Evolutionary conservation across 2,888 invertebrate genomes (phyloP).

Genomic region (Sipha maydis): DNA sequence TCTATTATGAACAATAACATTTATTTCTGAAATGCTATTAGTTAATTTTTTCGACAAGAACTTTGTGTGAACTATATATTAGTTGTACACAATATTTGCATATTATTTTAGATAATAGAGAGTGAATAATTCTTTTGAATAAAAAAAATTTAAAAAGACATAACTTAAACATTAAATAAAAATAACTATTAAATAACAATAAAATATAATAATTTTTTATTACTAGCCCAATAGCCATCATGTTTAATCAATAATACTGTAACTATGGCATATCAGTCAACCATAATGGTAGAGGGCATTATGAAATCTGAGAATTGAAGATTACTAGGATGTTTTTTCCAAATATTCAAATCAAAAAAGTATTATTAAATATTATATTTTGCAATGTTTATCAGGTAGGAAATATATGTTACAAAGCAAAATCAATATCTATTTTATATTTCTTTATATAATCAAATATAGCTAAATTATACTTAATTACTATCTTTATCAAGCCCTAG

Average conservation of each 20-base stretch:
- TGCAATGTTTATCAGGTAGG: slow-evolving; percentile 35
- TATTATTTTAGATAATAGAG: too few species aligned
- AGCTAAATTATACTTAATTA: slow-evolving; percentile 50
- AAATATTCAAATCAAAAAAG: slow-evolving; percentile 1
- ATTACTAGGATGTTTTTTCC: background rate
- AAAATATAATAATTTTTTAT: background rate
- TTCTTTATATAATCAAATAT: slow-evolving; percentile 35
- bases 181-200: background rate
- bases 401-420: slow-evolving; percentile 34
- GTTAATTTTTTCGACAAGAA: too few species aligned
- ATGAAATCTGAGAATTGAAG: background rate
- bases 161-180: slow-evolving; percentile 66
- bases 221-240: background rate
- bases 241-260: slow-evolving; percentile 56
- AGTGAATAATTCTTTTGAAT: too few species aligned
- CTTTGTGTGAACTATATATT: too few species aligned
- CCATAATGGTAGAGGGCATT: background rate
- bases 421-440: slow-evolving; percentile 13
- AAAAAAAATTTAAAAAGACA: slow-evolving; percentile 72
- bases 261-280: slow-evolving; percentile 42
- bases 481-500: slow-evolving; percentile 68
- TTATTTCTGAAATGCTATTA: too few species aligned
- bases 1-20: too few species aligned
- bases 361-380: slow-evolving; percentile 22
- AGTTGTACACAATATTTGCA: too few species aligned